A percentile compares a stretch with the other conserved stretches of the same genome.
Conservation (phyloP, 2,113 vertebrate species). For the Lethenteron camtschaticum region DNA sequence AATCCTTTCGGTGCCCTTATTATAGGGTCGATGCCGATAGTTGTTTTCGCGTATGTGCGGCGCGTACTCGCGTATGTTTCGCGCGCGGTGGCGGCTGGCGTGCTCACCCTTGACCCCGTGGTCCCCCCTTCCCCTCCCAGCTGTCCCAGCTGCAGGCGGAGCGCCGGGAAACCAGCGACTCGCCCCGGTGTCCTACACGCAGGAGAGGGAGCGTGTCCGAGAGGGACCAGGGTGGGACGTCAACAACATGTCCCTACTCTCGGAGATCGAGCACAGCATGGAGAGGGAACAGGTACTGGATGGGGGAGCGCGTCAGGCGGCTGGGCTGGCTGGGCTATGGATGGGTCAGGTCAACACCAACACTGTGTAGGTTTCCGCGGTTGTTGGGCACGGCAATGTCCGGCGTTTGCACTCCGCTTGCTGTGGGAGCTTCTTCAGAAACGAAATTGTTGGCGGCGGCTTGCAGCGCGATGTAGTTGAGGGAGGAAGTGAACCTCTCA, state of each 20-base stretch:
- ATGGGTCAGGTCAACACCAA: background rate
- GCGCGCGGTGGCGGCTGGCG: no score
- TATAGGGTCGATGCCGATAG: conserved; percentile 5
- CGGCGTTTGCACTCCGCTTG: background rate
- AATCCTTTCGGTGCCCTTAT: conserved; percentile 10
- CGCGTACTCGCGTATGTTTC: conserved; percentile 14
- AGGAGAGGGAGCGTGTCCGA: conserved; percentile 49
- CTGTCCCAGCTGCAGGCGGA: conserved; percentile 71
- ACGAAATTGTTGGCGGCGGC: background rate
- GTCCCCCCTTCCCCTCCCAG: conserved; percentile 21
- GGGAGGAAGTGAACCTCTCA: background rate
- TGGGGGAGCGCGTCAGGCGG: background rate
- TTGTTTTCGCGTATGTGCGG: background rate
- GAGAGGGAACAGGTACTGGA: conserved; percentile 68
- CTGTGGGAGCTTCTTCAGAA: background rate
- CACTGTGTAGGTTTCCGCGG: background rate
- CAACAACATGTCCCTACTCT: conserved; percentile 57
- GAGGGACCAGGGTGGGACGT: conserved; percentile 52
- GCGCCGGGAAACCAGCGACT: conserved; percentile 20
- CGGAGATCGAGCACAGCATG: conserved; percentile 96
- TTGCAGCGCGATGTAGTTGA: background rate
- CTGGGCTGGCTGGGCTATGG: background rate
- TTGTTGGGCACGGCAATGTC: background rate
- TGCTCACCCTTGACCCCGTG: no score
- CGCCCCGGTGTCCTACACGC: conserved; percentile 50